Base-by-base conservation (phyloP, 2,797 vertebrate genomes). In the Notamacropus eugenii region DNA sequence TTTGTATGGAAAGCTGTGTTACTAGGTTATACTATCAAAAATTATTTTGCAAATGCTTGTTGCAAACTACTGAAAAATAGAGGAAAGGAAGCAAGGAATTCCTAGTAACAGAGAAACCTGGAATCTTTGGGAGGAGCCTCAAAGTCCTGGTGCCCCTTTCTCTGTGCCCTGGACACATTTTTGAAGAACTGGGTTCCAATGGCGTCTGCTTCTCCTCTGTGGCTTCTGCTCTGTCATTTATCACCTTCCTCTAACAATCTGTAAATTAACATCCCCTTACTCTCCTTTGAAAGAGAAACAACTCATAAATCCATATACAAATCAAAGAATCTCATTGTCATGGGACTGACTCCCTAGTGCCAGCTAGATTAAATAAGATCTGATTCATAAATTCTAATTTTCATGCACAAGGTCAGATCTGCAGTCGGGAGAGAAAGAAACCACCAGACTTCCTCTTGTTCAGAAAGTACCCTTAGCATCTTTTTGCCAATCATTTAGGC, bases 251-350 rank as follows among this genome's bases (percentile, higher is more conserved):
- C n/a, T 11, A 82, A 46, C 67, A 82, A 46, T 91, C 93, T 96
- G 59, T 57, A 90, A 74, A 58, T 92, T 93, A 93, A 94, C 90
- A 57, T 74, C 34, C 34, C 91, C 52, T 34, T 91, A 91, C 93
- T 90, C 92, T 92, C 54, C 92, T 95, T 93, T 96, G 90, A 96
- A 92, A 59, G 57, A 55, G 90, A 93, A 96, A 95, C 40, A 90
- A 94, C 22, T 13, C 10, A 14, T 92, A 91, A 94, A 95, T 93
- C 55, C 94, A 74, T 96, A 92, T 96, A 62, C 58, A 94, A 95
- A 96, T 67, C 50, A 59, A 54, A 95, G 87, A 9, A 91, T 92
- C 12, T 50, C 92, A 5, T 52, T 91, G 24, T 56, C 46, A 55
- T 22, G 4, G 11, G 92, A 93, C 93, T 56, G n/a, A 92, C 95